Percentiles rank a stretch among this genome's conserved stretches.
phyloP scores from a whole-genome alignment of 2,888 invertebrate genomes.

The Boloria euphrosyne region DNA sequence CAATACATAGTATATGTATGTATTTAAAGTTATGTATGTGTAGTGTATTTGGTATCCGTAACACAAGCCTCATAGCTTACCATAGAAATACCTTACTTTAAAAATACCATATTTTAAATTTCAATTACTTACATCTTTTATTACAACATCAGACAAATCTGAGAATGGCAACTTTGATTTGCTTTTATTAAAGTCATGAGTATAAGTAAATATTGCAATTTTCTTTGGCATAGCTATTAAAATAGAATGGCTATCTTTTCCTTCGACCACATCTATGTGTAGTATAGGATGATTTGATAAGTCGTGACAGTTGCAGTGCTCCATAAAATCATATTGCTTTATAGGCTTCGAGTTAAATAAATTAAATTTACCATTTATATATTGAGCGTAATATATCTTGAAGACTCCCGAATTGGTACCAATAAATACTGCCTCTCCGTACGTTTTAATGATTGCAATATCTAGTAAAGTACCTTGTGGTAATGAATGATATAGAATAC shows the following conservation, averaged over 20 bases:
- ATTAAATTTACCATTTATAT: conserved; percentile 54
- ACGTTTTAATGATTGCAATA: conserved; percentile 55
- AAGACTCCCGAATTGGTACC: conserved; percentile 65
- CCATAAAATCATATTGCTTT: conserved; percentile 64
- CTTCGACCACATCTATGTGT: conserved; percentile 62
- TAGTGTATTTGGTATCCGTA: no score
- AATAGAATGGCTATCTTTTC: conserved; percentile 58
- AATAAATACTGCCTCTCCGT: conserved; percentile 65
- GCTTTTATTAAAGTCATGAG: conserved; percentile 46
- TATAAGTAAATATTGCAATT: conserved; percentile 59
- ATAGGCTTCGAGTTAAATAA: conserved; percentile 56
- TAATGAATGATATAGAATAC: conserved; percentile 48
- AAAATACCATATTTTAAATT: not conserved
- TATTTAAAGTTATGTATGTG: no score
- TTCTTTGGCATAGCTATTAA: conserved; percentile 70
- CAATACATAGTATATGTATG: no score
- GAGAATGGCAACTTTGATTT: conserved; percentile 8
- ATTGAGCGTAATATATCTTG: conserved; percentile 62
- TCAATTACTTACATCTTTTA: conserved; percentile 5
- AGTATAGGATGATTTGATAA: conserved; percentile 60
- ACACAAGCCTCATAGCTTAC: no score
- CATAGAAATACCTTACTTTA: no score
- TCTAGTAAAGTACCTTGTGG: conserved; percentile 58
- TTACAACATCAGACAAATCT: conserved; percentile 3
- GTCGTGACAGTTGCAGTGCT: conserved; percentile 57